Evolutionary conservation across 2,797 vertebrate genomes (phyloP).

Genomic region (Etheostoma perlongum): DNA sequence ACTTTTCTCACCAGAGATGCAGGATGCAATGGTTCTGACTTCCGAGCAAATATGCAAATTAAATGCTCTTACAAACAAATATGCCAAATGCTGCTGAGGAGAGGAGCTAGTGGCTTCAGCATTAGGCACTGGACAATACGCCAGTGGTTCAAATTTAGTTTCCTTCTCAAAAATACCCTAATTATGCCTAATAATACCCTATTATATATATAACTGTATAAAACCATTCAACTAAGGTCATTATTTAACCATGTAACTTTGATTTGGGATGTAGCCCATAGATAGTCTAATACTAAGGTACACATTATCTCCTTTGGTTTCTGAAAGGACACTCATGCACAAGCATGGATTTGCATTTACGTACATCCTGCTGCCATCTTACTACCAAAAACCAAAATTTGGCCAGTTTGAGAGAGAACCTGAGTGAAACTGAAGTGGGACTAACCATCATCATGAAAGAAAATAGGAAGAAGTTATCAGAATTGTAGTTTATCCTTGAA

Average conservation of each 20-base stretch:
- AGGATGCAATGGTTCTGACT: conserved; percentile 17
- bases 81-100: not conserved
- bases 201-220: not conserved
- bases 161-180: not conserved
- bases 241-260: not conserved
- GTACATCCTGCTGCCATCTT: not conserved
- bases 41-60: conserved; percentile 22
- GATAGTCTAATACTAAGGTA: not conserved
- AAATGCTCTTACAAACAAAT: not conserved
- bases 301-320: no score
- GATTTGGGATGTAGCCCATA: not conserved
- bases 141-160: not conserved
- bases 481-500: no score
- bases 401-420: not conserved
- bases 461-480: no score
- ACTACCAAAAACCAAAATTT: not conserved
- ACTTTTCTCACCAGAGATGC: conserved; percentile 16
- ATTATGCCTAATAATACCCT: not conserved
- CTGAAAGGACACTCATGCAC: no score
- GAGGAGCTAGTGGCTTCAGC: not conserved
- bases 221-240: not conserved
- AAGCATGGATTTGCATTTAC: not conserved
- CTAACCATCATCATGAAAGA: not conserved
- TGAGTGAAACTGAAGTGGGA: not conserved
- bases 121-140: not conserved